Evolutionary conservation across 2,888 invertebrate species (phyloP), one percentile per base, ranked within the genome.

Genomic region (Luperina nickerlii): DNA sequence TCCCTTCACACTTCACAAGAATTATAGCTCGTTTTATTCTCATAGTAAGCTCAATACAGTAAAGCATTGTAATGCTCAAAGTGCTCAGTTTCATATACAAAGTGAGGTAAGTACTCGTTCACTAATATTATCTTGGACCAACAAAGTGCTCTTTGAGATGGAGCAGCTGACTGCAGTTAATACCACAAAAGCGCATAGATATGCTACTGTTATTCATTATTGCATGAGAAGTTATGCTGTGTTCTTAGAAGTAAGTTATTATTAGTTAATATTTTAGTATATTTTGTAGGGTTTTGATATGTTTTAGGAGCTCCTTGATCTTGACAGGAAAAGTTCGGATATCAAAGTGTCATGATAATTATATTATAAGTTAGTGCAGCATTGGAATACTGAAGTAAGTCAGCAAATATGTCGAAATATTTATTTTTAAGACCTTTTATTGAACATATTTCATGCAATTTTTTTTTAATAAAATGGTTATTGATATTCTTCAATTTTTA

Each of bases 81-180:
- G 81, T 81, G 84, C 82, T 88, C 82, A 78, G 84, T 77, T 83
- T 81, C 88, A 73, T 69, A 65, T 78, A 89, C 90, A 90, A 89
- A 89, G 84, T 89, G 85, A 88, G 90, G 88, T 89, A 88, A 85
- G 84, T 80, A 85, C 63, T 90, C 91, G 88, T 89, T 89, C 90
- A 87, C 90, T 92, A 92, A 87, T 88, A 91, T 91, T 92, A 92
- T 94, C 92, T 93, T 85, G 79, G 87, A 82, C 87, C 83, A 91
- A 93, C 92, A 94, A 90, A 92, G 91, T 87, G 87, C 82, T 86
- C 93, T 92, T 92, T 92, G 90, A 92, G 89, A 84, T 79, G 67
- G 48, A 84, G 88, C 90, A 87, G 86, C 88, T 87, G 86, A 87
- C 89, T 86, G 87, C 88, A 81, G 89, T 89, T 89, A 90, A 90